phyloP scores from a whole-genome alignment of 2,113 vertebrate genomes.

The Falcunculus frontatus region DNA sequence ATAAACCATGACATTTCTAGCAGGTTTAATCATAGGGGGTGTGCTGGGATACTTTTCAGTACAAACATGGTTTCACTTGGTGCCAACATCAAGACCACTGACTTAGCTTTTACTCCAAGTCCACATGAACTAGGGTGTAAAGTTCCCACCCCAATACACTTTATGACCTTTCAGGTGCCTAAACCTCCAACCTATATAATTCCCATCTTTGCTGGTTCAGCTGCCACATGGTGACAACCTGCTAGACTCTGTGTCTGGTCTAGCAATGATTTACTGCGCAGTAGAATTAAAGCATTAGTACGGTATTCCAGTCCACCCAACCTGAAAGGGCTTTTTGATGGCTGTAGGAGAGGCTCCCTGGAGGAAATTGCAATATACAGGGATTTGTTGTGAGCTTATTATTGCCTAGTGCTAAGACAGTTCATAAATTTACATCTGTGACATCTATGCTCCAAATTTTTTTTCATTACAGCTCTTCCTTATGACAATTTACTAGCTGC shows the following conservation, averaged over 20 bases:
- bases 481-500: neutral
- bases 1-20: conserved; percentile 53
- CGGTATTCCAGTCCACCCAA: conserved; percentile 35
- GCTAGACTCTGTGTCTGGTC: conserved; percentile 54
- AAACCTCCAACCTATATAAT: conserved; percentile 53
- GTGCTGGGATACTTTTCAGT: conserved; percentile 10
- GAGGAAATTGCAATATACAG: conserved; percentile 55
- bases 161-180: conserved; percentile 49
- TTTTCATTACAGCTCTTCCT: neutral
- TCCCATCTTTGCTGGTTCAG: conserved; percentile 61
- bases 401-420: neutral
- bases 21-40: neutral
- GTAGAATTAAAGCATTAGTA: conserved; percentile 61
- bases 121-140: neutral
- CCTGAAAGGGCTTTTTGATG: conserved; percentile 31
- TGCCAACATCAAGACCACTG: conserved; percentile 1
- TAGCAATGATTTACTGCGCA: conserved; percentile 50
- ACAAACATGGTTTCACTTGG: neutral
- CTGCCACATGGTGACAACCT: conserved; percentile 39
- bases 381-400: conserved; percentile 34
- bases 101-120: neutral
- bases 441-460: neutral
- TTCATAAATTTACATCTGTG: conserved; percentile 45
- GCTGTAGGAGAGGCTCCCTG: neutral
- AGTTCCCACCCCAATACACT: conserved; percentile 32